Evolutionary conservation across 1,140 invertebrate species (phyloP).

Genomic region (Riptortus pedestris): DNA sequence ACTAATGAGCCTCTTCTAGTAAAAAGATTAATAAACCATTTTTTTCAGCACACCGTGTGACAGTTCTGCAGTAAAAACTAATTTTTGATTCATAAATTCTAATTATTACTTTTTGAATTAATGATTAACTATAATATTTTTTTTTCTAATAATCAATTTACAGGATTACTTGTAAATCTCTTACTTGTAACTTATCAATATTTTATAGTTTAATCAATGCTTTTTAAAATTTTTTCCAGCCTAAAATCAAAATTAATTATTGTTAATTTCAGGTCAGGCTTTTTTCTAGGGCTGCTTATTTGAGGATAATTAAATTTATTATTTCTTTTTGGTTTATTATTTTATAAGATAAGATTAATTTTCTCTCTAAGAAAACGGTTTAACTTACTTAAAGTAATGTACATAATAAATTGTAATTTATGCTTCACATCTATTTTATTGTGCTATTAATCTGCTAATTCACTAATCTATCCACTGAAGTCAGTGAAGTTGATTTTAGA

Average conservation of each 20-base stretch:
- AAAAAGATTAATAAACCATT: constrained; percentile 8
- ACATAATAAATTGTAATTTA: too few relatives aligned
- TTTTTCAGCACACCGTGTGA: constrained; percentile 17
- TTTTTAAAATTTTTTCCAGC: not conserved
- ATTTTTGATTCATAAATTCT: not conserved
- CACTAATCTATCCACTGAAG: too few relatives aligned
- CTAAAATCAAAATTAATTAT: not conserved
- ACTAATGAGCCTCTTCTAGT: too few relatives aligned
- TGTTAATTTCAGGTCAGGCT: constrained; percentile 10
- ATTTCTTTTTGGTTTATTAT: too few relatives aligned
- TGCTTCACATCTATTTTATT: too few relatives aligned
- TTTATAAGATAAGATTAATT: too few relatives aligned
- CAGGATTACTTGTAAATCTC: constrained; percentile 16
- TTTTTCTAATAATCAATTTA: constrained; percentile 12
- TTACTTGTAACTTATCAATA: not conserved
- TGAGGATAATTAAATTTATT: too few relatives aligned
- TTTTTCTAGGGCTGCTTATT: too few relatives aligned
- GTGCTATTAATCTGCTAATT: too few relatives aligned
- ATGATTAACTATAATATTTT: constrained; percentile 14
- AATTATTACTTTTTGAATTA: constrained; percentile 1
- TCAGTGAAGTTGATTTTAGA: too few relatives aligned
- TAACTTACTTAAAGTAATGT: too few relatives aligned
- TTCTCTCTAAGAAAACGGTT: too few relatives aligned
- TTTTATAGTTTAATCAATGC: not conserved
- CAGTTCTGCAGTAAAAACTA: constrained; percentile 1